Evolutionary conservation across 1,140 invertebrate species (phyloP), one percentile per base, ranked within the genome.

Genomic region (Dufourea novaeangliae): DNA sequence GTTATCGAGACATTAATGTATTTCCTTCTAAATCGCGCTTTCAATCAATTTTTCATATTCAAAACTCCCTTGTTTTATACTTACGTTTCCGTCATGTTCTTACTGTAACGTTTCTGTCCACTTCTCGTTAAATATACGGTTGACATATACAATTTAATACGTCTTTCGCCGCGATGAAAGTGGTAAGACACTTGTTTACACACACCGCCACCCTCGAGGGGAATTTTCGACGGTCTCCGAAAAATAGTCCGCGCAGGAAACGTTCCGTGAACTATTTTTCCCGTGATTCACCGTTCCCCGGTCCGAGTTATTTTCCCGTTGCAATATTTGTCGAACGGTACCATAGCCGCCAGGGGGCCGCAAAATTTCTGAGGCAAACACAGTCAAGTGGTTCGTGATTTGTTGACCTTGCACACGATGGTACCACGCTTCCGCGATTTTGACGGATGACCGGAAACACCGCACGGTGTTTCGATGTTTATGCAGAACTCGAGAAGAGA

Each of bases 381-480:
- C 17, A 2, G 17, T n/a, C 68, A 82, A 82, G 69, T 83, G 68
- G 34, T 34, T 29, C 20, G 52, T 52, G 77, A 83, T 70, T 79
- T 70, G 80, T 83, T 70, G 64, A 82, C 59, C 25, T 66, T 62
- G 61, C 59, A 25, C 59, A 25, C n/a, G 32, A 22, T 11, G 27
- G 17, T 57, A 25, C n/a, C 59, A 52, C 46, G 71, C 27, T 54
- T 74, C 39, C 66, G 72, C 17, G 34, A 34, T 67, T n/a, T 69
- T 72, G 77, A 80, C 68, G 41, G 68, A 84, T 80, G 76, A 50
- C 70, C 75, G 64, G 66, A 79, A 27, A 27, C 25, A 25, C 12
- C 22, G 17, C 57, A n/a, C n/a, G 14, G 32, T 69, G 66, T 61
- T 39, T 52, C 57, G 29, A 56, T 83, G 62, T 69, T 79, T 79